phyloP scores from a whole-genome alignment of 2,888 invertebrate species.

The Tetranychus truncatus region DNA sequence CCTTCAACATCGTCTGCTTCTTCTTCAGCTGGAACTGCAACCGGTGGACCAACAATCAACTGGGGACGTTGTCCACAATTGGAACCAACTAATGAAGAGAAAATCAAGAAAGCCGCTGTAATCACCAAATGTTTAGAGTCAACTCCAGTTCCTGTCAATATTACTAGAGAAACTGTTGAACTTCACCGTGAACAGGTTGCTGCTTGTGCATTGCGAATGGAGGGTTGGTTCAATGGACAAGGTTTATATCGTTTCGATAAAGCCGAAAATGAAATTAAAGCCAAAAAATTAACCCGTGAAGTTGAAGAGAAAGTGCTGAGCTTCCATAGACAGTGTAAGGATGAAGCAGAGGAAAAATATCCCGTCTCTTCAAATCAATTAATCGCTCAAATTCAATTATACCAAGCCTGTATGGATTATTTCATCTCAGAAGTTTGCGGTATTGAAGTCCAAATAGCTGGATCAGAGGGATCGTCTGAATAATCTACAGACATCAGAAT shows the following conservation, averaged over 20 bases:
- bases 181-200: slow-evolving; percentile 23
- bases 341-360: slow-evolving; percentile 21
- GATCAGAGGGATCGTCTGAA: slow-evolving; percentile 2
- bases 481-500: background rate
- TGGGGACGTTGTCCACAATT: slow-evolving; percentile 23
- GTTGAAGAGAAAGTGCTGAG: slow-evolving; percentile 20
- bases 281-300: slow-evolving; percentile 15
- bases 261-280: slow-evolving; percentile 22
- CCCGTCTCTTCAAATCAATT: slow-evolving; percentile 16
- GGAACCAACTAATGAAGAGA: slow-evolving; percentile 20
- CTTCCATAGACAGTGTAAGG: slow-evolving; percentile 20
- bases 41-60: slow-evolving; percentile 20
- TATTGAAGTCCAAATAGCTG: slow-evolving; percentile 20
- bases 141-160: slow-evolving; percentile 22
- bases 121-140: slow-evolving; percentile 22
- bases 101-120: slow-evolving; percentile 20
- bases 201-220: slow-evolving; percentile 21
- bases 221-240: slow-evolving; percentile 18
- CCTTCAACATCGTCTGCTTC: slow-evolving; percentile 7
- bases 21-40: background rate
- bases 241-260: slow-evolving; percentile 19
- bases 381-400: slow-evolving; percentile 22
- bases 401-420: slow-evolving; percentile 23
- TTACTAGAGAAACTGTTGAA: slow-evolving; percentile 23
- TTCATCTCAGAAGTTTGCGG: slow-evolving; percentile 22